phyloP scores from a whole-genome alignment of 2,888 invertebrate species.

The Acleris holmiana region DNA sequence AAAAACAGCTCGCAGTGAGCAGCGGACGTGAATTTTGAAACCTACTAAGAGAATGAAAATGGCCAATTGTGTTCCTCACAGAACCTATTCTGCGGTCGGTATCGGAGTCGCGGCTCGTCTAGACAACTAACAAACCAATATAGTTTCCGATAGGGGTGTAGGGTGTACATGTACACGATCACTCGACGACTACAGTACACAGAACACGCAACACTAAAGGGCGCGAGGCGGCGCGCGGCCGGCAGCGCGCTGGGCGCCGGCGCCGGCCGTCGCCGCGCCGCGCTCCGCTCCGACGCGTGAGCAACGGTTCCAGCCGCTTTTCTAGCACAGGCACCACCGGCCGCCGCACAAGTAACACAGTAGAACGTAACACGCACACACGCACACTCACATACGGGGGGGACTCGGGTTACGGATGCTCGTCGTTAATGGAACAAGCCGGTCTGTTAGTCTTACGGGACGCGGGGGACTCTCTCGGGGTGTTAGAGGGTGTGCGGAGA shows the following conservation, averaged over 20 bases:
- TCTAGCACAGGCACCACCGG: constrained; percentile 79
- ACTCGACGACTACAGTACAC: constrained; percentile 83
- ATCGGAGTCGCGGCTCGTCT: constrained; percentile 73
- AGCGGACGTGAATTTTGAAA: constrained; percentile 76
- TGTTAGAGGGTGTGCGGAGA: constrained; percentile 54
- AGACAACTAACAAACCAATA: constrained; percentile 83
- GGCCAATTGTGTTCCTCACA: constrained; percentile 83
- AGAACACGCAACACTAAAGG: constrained; percentile 72
- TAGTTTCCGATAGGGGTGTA: constrained; percentile 76
- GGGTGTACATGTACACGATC: constrained; percentile 76
- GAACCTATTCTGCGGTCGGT: constrained; percentile 84
- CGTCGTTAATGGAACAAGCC: constrained; percentile 53
- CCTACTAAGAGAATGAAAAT: constrained; percentile 74
- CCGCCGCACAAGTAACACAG: constrained; percentile 60
- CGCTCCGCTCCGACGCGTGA: constrained; percentile 53
- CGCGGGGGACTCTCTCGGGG: constrained; percentile 50
- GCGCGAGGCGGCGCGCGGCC: constrained; percentile 54
- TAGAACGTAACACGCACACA: constrained; percentile 68
- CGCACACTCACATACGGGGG: constrained; percentile 78
- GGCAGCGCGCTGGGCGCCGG: constrained; percentile 32
- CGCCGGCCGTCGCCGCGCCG: constrained; percentile 42
- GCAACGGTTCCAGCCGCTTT: constrained; percentile 77
- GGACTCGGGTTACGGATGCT: constrained; percentile 51
- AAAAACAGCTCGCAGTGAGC: constrained; percentile 87
- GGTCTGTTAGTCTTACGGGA: constrained; percentile 58